A percentile compares a stretch with the other conserved stretches of the same genome.
These are phyloP conservation scores for Lophochroa leadbeateri DNA, from an alignment of 2,113 vertebrate genomes.

Conservation along the genomic window DNA sequence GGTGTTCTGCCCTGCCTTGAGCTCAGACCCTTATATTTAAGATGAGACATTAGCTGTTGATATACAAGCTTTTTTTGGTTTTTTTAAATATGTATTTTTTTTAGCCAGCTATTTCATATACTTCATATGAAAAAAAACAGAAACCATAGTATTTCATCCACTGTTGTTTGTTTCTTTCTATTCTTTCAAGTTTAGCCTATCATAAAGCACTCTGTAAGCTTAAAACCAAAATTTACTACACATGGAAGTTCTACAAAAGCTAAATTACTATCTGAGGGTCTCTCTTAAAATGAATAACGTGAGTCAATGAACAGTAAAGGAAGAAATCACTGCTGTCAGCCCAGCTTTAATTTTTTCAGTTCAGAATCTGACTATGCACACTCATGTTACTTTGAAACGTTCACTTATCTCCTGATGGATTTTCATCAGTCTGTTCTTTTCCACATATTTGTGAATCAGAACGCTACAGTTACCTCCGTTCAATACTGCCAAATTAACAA, in stretches of 20 bases:
- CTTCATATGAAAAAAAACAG: background rate
- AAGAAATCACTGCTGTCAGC: background rate
- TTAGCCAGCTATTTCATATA: background rate
- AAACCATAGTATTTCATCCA: background rate
- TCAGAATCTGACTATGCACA: background rate
- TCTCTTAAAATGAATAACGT: background rate
- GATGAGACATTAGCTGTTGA: background rate
- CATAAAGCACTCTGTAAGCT: background rate
- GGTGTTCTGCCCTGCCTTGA: background rate
- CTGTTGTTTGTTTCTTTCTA: background rate
- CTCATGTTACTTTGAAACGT: background rate
- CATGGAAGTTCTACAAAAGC: background rate
- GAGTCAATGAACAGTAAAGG: background rate
- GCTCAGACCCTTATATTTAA: background rate
- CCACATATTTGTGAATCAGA: background rate
- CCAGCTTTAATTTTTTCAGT: background rate
- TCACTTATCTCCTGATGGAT: background rate
- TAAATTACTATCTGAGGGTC: background rate
- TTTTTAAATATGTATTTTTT: background rate
- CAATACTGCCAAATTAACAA: constrained; percentile 1
- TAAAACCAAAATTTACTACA: background rate
- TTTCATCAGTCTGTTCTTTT: background rate
- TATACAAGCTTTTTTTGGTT: background rate
- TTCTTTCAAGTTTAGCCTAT: background rate
- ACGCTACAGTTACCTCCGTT: rapidly evolving